These are phyloP conservation scores for Mormyrus lacerda DNA, from an alignment of 2,113 vertebrate species.

Conservation along the genomic window DNA sequence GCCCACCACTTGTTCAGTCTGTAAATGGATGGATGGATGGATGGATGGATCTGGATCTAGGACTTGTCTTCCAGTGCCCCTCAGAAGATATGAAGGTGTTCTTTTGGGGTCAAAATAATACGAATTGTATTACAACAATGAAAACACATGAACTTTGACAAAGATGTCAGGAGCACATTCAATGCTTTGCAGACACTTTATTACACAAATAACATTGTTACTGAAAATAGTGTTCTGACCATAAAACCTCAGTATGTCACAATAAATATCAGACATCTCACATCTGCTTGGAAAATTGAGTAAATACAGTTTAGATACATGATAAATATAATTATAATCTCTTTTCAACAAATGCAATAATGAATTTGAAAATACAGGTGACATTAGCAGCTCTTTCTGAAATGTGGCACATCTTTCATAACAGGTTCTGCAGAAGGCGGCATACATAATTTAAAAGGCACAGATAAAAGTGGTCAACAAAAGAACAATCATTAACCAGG, in stretches of 20 bases:
- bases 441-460: slow-evolving; percentile 80
- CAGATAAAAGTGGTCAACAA: slow-evolving; percentile 68
- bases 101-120: neutral
- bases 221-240: slow-evolving; percentile 99
- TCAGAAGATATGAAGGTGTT: neutral
- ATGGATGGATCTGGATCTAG: neutral
- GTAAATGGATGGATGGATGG: neutral
- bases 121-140: neutral
- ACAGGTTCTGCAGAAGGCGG: slow-evolving; percentile 72
- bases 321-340: slow-evolving; percentile 53
- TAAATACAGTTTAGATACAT: slow-evolving; percentile 72
- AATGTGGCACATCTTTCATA: slow-evolving; percentile 66
- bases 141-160: neutral
- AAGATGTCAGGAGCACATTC: slow-evolving; percentile 6
- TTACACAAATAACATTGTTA: slow-evolving; percentile 99
- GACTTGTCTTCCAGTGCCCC: neutral
- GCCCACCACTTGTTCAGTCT: neutral
- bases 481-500: slow-evolving; percentile 39
- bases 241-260: slow-evolving; percentile 79
- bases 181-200: slow-evolving; percentile 99
- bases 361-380: slow-evolving; percentile 78
- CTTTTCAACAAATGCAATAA: slow-evolving; percentile 64
- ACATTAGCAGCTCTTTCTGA: slow-evolving; percentile 75
- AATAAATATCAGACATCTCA: slow-evolving; percentile 82
- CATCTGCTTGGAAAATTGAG: slow-evolving; percentile 62